phyloP scores from a whole-genome alignment of 2,888 invertebrate genomes.

The Netelia virgata region DNA sequence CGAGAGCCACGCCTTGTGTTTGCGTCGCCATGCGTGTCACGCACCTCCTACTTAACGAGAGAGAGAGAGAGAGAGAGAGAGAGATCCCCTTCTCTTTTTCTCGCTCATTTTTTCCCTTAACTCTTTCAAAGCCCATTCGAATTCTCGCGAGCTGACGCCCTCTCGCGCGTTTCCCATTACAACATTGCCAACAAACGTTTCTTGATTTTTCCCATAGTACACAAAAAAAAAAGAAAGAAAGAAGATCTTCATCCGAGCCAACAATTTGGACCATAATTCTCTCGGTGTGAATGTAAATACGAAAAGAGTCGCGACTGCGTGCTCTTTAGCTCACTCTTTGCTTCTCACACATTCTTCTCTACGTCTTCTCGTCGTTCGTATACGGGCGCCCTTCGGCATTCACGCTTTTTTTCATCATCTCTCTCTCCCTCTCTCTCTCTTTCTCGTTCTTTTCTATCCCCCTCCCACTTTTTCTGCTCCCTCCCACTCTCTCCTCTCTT shows the following conservation, averaged over 20 bases:
- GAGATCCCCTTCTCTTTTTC: slow-evolving; percentile 69
- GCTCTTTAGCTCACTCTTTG: neutral
- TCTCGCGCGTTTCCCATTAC: neutral
- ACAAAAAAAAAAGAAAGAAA: neutral
- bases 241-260: slow-evolving; percentile 10
- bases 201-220: slow-evolving; percentile 37
- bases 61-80: too few species aligned
- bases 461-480: slow-evolving; percentile 7
- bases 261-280: slow-evolving; percentile 2
- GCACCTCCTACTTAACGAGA: slow-evolving; percentile 82
- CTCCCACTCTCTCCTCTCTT: slow-evolving; percentile 10
- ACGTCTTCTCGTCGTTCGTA: neutral
- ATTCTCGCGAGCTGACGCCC: neutral
- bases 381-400: neutral
- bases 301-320: slow-evolving; percentile 12
- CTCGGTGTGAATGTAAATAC: neutral
- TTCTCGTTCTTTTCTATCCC: slow-evolving; percentile 7
- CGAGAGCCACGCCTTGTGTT: slow-evolving; percentile 82
- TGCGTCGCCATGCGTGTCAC: slow-evolving; percentile 83
- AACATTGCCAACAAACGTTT: slow-evolving; percentile 5
- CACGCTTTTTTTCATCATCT: neutral
- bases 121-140: slow-evolving; percentile 10
- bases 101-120: slow-evolving; percentile 34
- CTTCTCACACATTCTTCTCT: slow-evolving; percentile 1
- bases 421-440: neutral